Evolutionary conservation across 2,888 invertebrate genomes (phyloP), one percentile per base, ranked within the genome.

Genomic region (Galerucella nymphaeae): DNA sequence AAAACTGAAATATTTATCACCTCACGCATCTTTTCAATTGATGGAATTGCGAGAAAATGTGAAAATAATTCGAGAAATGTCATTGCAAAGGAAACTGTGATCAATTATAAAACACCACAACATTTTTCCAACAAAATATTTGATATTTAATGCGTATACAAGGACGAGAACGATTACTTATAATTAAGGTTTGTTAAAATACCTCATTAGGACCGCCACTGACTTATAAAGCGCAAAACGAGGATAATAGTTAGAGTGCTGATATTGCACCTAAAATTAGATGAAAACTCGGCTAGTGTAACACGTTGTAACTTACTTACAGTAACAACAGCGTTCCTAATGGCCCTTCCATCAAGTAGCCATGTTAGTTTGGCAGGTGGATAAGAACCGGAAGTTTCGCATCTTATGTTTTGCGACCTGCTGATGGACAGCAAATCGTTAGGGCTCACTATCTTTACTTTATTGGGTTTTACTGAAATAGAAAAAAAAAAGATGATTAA

Each of bases 361-460:
- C 95, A 95, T 81, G 92, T 90, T 74, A 95, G 91, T 85, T 93
- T 93, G 3, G 95, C 95, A 14, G 94, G 92, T 23, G 95, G 95
- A 84, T 92, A 93, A 64, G 95, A 95, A 48, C 95, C 95, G 85
- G 93, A 91, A 55, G 94, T 93, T 82, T 94, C 94, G 85, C 95
- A 95, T 75, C 92, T 91, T 78, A 93, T 90, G 66, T 91, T 91
- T 80, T 93, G 90, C 75, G 93, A 91, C 82, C 92, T 92, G 9
- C 93, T 93, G 9, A 93, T 93, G 77, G 93, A 91, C 71, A 94
- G 90, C 69, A 92, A 88, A 63, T 93, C 93, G 78, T 91, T 92
- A 70, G 91, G 91, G 41, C 93, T 89, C 62, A 93, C 89, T 75
- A 93, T 92, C 85, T 93, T 91, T 73, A 94, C 93, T 80, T 91